Conservation (phyloP, 2,888 invertebrate species). For the Ochropleura plecta region DNA sequence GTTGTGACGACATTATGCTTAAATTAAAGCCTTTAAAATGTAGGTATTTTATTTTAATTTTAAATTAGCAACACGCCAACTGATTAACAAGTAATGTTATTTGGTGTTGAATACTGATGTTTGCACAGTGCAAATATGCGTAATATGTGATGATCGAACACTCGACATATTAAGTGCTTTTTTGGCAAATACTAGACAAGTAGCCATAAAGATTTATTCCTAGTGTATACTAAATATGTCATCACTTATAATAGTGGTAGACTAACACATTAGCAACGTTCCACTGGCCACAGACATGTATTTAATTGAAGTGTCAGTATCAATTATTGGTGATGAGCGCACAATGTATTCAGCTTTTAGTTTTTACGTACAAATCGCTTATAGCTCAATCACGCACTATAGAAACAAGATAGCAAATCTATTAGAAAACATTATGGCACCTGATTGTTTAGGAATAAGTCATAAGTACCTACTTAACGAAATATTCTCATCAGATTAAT, state of each 20-base stretch:
- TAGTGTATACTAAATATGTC: constrained; percentile 27
- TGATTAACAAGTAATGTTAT: constrained; percentile 12
- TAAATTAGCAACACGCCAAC: constrained; percentile 12
- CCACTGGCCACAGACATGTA: constrained; percentile 44
- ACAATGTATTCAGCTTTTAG: constrained; percentile 65
- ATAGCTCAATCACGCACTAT: constrained; percentile 54
- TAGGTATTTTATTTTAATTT: constrained; percentile 41
- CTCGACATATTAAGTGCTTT: constrained; percentile 5
- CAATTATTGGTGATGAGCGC: constrained; percentile 67
- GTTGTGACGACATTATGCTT: constrained; percentile 1
- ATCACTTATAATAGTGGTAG: constrained; percentile 33
- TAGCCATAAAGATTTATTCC: not conserved
- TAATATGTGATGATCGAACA: constrained; percentile 16
- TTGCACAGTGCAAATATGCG: constrained; percentile 17
- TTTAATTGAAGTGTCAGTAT: constrained; percentile 73
- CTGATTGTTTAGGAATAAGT: constrained; percentile 31
- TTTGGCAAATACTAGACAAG: constrained; percentile 18
- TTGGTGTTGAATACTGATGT: constrained; percentile 5
- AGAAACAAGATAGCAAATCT: constrained; percentile 45
- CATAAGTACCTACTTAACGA: constrained; percentile 6
- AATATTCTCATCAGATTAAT: constrained; percentile 34
- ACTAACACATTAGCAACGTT: constrained; percentile 60
- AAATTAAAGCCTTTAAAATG: constrained; percentile 15
- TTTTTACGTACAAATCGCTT: constrained; percentile 62
- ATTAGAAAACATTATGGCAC: constrained; percentile 34